Percentiles rank a stretch among this genome's conserved stretches.
These are phyloP conservation scores for Pelodiscus sinensis DNA, from an alignment of 2,113 vertebrate genomes.

Conservation along the genomic window DNA sequence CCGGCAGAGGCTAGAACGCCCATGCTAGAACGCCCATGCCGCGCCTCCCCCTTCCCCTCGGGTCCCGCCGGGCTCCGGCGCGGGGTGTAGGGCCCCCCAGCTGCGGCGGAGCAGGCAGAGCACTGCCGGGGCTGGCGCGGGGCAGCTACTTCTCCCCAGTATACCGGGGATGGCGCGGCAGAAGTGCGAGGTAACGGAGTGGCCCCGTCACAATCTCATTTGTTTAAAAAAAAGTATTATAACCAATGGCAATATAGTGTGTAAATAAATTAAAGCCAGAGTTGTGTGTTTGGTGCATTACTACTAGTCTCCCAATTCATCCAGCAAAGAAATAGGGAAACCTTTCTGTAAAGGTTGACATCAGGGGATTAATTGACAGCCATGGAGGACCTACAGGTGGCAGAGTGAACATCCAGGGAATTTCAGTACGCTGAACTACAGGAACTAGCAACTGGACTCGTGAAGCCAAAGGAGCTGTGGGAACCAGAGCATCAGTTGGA, in stretches of 20 bases:
- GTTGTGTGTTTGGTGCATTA: too few species aligned
- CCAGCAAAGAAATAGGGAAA: not conserved
- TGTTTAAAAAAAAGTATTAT: not conserved
- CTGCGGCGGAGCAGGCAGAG: too few species aligned
- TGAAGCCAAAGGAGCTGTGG: not conserved
- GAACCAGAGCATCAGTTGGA: not conserved
- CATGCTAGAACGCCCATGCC: too few species aligned
- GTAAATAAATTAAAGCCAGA: not conserved
- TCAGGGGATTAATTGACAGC: not conserved
- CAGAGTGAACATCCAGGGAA: conserved; percentile 1
- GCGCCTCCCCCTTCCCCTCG: too few species aligned
- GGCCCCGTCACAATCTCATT: too few species aligned
- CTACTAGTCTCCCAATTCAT: not conserved
- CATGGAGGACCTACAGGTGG: not conserved
- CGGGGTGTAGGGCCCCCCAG: too few species aligned
- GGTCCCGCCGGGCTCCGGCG: too few species aligned
- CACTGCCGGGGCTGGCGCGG: too few species aligned
- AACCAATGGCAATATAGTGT: not conserved
- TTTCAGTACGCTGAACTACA: not conserved
- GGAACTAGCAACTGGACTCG: conserved; percentile 8
- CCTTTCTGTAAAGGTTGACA: not conserved
- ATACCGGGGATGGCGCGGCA: too few species aligned
- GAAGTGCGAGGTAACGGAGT: too few species aligned
- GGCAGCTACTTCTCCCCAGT: too few species aligned
- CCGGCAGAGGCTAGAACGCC: too few species aligned